Conservation (phyloP, 2,113 vertebrate genomes). For the Sciurus niger region DNA sequence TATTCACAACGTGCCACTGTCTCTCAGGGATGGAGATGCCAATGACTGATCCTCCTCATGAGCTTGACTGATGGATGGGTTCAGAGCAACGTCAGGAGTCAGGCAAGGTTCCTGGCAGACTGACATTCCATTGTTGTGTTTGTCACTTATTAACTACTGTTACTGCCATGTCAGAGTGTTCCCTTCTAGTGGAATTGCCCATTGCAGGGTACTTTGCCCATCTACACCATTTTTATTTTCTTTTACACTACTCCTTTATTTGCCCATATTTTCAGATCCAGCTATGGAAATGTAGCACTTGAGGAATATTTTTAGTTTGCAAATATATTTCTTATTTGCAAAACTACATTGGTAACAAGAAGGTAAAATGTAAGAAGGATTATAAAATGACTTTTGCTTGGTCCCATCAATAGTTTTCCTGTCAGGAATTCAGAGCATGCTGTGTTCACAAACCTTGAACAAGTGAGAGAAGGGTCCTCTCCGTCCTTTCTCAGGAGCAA, state of each 20-base stretch:
- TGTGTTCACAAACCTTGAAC: conserved; percentile 29
- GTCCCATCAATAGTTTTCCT: conserved; percentile 37
- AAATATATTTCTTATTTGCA: background rate
- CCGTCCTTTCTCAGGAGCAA: conserved; percentile 46
- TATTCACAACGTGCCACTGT: background rate
- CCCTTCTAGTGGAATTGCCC: background rate
- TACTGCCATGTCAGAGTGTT: background rate
- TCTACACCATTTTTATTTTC: background rate
- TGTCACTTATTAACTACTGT: conserved; percentile 61
- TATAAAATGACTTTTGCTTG: conserved; percentile 15
- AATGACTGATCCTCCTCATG: conserved; percentile 73
- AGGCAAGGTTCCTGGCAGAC: conserved; percentile 54
- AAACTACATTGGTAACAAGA: conserved; percentile 8
- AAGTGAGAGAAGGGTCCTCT: background rate
- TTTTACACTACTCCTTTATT: conserved; percentile 39
- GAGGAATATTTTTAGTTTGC: background rate
- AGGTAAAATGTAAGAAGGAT: background rate
- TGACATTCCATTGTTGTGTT: conserved; percentile 72
- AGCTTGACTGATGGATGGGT: conserved; percentile 74
- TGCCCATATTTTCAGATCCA: conserved; percentile 42
- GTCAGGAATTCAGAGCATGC: background rate
- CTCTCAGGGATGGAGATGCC: background rate
- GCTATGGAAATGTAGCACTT: background rate
- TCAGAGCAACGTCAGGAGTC: conserved; percentile 62
- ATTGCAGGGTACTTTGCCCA: background rate